phyloP scores from a whole-genome alignment of 2,113 vertebrate genomes.

The Ptilorrhoa leucosticta region DNA sequence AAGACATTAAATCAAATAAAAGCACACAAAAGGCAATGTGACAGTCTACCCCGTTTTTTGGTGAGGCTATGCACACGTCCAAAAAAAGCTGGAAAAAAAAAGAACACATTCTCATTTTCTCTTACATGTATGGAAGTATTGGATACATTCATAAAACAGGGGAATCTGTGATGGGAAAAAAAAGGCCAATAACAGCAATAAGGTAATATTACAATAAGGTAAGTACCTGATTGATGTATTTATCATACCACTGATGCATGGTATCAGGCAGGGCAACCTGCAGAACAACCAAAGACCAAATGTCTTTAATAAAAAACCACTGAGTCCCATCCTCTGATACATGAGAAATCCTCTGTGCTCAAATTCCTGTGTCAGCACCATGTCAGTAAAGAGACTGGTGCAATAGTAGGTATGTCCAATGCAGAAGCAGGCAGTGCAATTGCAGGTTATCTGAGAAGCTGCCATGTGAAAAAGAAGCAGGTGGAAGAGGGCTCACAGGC shows the following conservation, averaged over 20 bases:
- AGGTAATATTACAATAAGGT: background rate
- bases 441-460: background rate
- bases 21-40: background rate
- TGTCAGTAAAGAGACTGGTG: background rate
- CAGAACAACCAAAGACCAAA: background rate
- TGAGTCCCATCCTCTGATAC: background rate
- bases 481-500: background rate
- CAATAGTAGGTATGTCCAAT: background rate
- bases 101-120: background rate
- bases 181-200: background rate
- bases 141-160: background rate
- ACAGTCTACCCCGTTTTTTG: background rate
- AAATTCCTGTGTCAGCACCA: background rate
- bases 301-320: background rate
- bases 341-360: background rate
- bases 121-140: background rate
- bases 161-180: background rate
- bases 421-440: background rate
- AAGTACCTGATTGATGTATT: background rate
- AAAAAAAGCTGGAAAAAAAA: background rate
- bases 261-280: too few species aligned
- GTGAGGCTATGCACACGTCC: accelerated
- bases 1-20: background rate
- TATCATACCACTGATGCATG: background rate
- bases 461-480: background rate